Conservation (phyloP, 2,888 invertebrate species). For the Cybosia mesomella region DNA sequence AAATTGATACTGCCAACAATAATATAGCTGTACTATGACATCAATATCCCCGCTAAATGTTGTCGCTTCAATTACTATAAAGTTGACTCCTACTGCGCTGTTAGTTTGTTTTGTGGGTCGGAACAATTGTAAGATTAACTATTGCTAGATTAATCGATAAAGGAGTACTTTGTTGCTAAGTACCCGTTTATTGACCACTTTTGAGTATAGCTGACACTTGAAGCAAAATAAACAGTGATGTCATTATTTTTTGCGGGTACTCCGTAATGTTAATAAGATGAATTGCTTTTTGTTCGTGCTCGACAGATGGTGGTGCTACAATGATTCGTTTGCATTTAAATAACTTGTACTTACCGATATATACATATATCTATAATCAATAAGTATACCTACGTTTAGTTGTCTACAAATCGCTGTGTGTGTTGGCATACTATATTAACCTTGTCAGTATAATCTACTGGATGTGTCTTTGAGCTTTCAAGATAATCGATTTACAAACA, state of each 20-base stretch:
- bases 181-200: conserved; percentile 58
- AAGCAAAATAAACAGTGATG: conserved; percentile 72
- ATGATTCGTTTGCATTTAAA: conserved; percentile 72
- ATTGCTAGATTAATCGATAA: conserved; percentile 69
- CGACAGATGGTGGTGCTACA: conserved; percentile 72
- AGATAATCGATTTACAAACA: background rate
- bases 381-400: conserved; percentile 32
- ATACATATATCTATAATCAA: conserved; percentile 41
- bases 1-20: conserved; percentile 60
- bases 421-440: conserved; percentile 5
- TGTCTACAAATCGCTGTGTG: conserved; percentile 23
- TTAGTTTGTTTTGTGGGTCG: conserved; percentile 60
- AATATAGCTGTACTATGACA: conserved; percentile 63
- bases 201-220: conserved; percentile 50
- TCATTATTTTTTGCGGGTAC: conserved; percentile 77
- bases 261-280: conserved; percentile 73
- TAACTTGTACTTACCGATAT: conserved; percentile 46
- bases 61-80: conserved; percentile 53
- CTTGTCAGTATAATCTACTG: conserved; percentile 5
- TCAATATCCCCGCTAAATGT: conserved; percentile 61
- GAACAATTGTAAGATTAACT: conserved; percentile 74
- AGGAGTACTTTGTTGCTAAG: conserved; percentile 62
- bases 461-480: background rate
- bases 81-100: conserved; percentile 47
- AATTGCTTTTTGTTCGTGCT: conserved; percentile 77